Evolutionary conservation across 2,888 invertebrate genomes (phyloP).

Genomic region (Perizoma flavofasciatum): DNA sequence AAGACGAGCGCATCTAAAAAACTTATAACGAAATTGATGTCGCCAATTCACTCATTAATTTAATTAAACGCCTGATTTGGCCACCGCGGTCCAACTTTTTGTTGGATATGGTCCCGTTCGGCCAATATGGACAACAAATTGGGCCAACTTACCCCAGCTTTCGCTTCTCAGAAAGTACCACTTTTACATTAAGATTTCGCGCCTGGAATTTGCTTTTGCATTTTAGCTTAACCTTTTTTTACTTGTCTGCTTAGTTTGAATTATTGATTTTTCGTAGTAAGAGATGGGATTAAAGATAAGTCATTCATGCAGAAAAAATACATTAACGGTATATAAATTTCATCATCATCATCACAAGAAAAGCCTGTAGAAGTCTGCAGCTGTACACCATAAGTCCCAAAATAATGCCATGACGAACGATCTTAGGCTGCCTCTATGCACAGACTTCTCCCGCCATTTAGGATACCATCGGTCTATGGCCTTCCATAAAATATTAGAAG

Average conservation of each 20-base stretch:
- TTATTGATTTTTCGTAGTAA: too few species aligned
- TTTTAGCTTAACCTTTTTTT: neutral
- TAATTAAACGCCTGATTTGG: conserved; percentile 38
- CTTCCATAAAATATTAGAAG: too few species aligned
- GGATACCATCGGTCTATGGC: too few species aligned
- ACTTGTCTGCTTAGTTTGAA: neutral
- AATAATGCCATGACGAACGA: too few species aligned
- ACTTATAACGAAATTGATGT: conserved; percentile 33
- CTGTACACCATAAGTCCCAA: too few species aligned
- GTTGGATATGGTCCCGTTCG: conserved; percentile 17
- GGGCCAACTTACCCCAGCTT: conserved; percentile 43
- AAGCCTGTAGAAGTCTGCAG: too few species aligned
- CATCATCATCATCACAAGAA: too few species aligned
- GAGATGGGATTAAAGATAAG: too few species aligned
- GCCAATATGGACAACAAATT: conserved; percentile 40
- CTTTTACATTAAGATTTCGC: conserved; percentile 34
- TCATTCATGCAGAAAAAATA: too few species aligned
- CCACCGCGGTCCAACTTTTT: conserved; percentile 31
- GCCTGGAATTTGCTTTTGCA: neutral
- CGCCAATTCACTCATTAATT: conserved; percentile 38
- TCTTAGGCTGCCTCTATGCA: too few species aligned
- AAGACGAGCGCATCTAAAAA: conserved; percentile 27
- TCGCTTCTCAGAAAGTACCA: conserved; percentile 41
- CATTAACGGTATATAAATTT: too few species aligned
- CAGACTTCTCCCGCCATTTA: too few species aligned